Evolutionary conservation across 2,113 vertebrate genomes (phyloP).

Genomic region (Megaptera novaeangliae): DNA sequence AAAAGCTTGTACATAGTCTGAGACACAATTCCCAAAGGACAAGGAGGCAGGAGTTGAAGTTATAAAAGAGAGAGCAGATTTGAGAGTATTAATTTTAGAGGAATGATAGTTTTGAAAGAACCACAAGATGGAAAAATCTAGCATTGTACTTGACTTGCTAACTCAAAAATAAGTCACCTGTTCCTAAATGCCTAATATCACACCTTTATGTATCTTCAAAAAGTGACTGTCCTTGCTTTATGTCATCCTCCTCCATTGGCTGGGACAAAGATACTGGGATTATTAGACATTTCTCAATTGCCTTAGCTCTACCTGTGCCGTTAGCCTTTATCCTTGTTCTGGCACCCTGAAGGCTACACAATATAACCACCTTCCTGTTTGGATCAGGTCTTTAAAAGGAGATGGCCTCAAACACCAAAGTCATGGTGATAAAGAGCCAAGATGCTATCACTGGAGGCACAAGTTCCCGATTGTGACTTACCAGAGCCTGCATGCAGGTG

Average conservation of each 20-base stretch:
- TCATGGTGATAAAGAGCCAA: not conserved
- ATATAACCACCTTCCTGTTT: not conserved
- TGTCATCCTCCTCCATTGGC: not conserved
- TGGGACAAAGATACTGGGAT: not conserved
- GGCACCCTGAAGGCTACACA: not conserved
- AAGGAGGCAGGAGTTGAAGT: not conserved
- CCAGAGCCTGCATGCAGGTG: not conserved
- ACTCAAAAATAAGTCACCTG: not conserved
- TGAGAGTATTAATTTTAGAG: not conserved
- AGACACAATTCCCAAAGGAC: not conserved
- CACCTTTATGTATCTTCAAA: not conserved
- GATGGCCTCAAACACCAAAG: not conserved
- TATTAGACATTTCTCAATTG: not conserved
- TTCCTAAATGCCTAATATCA: not conserved
- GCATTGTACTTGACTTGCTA: not conserved
- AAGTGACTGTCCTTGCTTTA: not conserved
- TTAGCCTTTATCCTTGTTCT: not conserved
- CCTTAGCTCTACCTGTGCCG: not conserved
- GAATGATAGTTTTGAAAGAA: not conserved
- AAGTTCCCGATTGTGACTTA: not conserved
- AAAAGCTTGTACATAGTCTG: slow-evolving; percentile 7
- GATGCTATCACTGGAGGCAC: not conserved
- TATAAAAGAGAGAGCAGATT: not conserved
- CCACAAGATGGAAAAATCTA: not conserved
- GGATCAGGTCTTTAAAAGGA: not conserved